phyloP scores from a whole-genome alignment of 2,888 invertebrate species.

The Rapana venosa region DNA sequence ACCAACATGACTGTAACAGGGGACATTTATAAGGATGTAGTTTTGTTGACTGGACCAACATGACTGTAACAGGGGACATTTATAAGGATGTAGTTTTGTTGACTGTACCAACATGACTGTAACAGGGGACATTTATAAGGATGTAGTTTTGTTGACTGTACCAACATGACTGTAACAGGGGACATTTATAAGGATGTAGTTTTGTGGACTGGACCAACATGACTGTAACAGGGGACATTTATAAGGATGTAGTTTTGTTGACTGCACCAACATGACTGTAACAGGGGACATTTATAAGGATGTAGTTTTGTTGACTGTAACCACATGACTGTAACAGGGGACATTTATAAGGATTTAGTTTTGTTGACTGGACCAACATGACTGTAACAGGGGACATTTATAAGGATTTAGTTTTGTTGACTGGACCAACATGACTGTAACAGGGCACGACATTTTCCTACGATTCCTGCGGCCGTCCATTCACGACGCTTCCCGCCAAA shows the following conservation, averaged over 20 bases:
- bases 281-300: conserved; percentile 74
- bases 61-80: conserved; percentile 67
- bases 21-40: conserved; percentile 67
- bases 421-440: no score
- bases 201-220: no score
- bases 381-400: conserved; percentile 45
- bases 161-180: conserved; percentile 60
- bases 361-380: no score
- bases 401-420: no score
- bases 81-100: conserved; percentile 12
- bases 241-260: no score
- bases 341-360: conserved; percentile 61
- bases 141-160: no score
- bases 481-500: conserved; percentile 69
- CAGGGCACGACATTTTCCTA: conserved; percentile 74
- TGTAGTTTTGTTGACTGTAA: no score
- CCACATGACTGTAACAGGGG: conserved; percentile 60
- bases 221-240: conserved; percentile 67
- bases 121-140: conserved; percentile 73
- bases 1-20: conserved; percentile 56
- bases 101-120: no score
- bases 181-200: conserved; percentile 60
- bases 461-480: conserved; percentile 73
- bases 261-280: no score
- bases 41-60: no score